phyloP scores from a whole-genome alignment of 2,888 invertebrate species.

The Exephanes ischioxanthus region DNA sequence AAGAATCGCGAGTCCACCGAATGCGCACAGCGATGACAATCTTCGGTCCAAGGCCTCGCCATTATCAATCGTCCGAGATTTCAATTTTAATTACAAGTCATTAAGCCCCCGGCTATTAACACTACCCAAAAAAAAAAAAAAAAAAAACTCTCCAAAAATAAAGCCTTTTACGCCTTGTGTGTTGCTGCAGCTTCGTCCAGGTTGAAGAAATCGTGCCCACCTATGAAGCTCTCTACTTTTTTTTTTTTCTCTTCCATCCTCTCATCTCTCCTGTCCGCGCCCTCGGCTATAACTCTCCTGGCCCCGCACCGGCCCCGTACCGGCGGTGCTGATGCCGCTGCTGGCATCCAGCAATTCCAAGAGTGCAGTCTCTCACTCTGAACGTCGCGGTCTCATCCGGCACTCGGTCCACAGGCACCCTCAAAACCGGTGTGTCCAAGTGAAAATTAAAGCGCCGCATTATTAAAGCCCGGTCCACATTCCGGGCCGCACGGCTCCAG shows the following conservation, averaged over 20 bases:
- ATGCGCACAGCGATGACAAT: constrained; percentile 13
- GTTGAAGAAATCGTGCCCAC: constrained; percentile 39
- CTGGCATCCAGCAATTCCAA: constrained; percentile 62
- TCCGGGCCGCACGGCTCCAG: constrained; percentile 33
- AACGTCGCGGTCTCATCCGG: constrained; percentile 58
- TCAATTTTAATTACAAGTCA: constrained; percentile 58
- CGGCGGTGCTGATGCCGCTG: constrained; percentile 31
- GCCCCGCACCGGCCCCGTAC: constrained; percentile 1
- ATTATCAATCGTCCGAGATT: constrained; percentile 27
- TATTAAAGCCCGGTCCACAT: constrained; percentile 66
- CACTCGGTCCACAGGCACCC: constrained; percentile 47
- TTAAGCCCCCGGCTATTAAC: constrained; percentile 41
- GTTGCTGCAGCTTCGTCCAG: background rate
- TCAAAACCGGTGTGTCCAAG: constrained; percentile 65
- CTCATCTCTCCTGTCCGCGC: constrained; percentile 55
- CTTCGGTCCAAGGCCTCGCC: background rate
- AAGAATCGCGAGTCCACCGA: background rate
- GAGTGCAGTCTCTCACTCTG: constrained; percentile 53
- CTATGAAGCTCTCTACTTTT: constrained; percentile 26
- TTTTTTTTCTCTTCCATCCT: constrained; percentile 38
- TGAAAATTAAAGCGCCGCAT: constrained; percentile 67
- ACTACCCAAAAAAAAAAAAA: background rate
- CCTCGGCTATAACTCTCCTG: constrained; percentile 58
- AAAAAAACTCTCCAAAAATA: constrained; percentile 44
- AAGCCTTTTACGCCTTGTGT: constrained; percentile 21